Percentiles rank a stretch among this genome's conserved stretches.
Evolutionary conservation across 2,113 vertebrate species (phyloP).

Genomic region (Platichthys stellatus): DNA sequence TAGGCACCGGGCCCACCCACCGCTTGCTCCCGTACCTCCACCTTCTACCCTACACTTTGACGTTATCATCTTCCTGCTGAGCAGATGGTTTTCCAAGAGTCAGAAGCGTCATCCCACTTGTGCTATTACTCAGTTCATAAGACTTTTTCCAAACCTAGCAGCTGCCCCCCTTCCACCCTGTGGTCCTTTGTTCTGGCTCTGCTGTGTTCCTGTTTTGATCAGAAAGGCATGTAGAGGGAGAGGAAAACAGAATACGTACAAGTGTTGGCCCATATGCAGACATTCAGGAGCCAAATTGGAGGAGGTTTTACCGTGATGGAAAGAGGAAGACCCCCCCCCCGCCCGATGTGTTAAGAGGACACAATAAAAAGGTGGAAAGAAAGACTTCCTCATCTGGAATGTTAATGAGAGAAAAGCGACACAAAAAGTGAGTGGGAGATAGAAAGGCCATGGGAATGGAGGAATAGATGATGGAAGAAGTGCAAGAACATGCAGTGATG

Average conservation of each 20-base stretch:
- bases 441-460: constrained; percentile 34
- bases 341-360: background rate
- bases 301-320: constrained; percentile 63
- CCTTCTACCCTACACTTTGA: constrained; percentile 52
- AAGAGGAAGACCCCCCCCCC: constrained; percentile 49
- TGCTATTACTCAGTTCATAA: constrained; percentile 36
- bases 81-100: constrained; percentile 70
- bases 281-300: constrained; percentile 55
- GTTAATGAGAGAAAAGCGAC: constrained; percentile 36
- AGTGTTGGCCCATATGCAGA: constrained; percentile 43
- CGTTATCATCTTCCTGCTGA: constrained; percentile 68
- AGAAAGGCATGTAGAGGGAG: constrained; percentile 16
- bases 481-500: constrained; percentile 7
- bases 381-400: constrained; percentile 60
- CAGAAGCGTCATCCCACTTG: constrained; percentile 55
- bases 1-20: constrained; percentile 19
- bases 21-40: constrained; percentile 14
- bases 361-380: constrained; percentile 35
- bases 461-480: constrained; percentile 35
- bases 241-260: constrained; percentile 56
- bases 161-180: constrained; percentile 6
- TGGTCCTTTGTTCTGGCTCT: constrained; percentile 60
- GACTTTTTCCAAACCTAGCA: constrained; percentile 41
- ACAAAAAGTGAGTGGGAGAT: constrained; percentile 12
- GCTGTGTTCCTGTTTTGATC: constrained; percentile 74